Evolutionary conservation across 2,888 invertebrate genomes (phyloP).

Genomic region (Palloptera scutellata): DNA sequence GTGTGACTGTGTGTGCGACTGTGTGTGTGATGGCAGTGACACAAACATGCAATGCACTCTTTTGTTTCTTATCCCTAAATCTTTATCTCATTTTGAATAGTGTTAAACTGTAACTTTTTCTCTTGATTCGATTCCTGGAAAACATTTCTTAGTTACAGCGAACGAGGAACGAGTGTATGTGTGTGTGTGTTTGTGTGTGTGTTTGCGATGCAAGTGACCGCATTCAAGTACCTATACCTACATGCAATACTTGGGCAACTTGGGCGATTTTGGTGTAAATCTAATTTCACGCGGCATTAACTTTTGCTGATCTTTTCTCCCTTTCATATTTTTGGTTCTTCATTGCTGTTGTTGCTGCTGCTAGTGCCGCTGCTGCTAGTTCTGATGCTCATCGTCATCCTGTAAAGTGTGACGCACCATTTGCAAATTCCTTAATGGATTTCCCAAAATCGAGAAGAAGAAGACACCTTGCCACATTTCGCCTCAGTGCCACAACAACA

Average conservation of each 20-base stretch:
- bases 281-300: slow-evolving; percentile 65
- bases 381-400: slow-evolving; percentile 34
- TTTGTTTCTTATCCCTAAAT: slow-evolving; percentile 15
- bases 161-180: not conserved
- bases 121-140: slow-evolving; percentile 48
- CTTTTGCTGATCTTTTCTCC: slow-evolving; percentile 43
- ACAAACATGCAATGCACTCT: slow-evolving; percentile 28
- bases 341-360: slow-evolving; percentile 8
- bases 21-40: slow-evolving; percentile 30
- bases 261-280: slow-evolving; percentile 51
- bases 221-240: too few species aligned
- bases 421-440: slow-evolving; percentile 44
- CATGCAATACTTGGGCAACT: slow-evolving; percentile 27
- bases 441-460: slow-evolving; percentile 27
- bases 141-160: slow-evolving; percentile 35
- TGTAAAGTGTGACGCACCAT: slow-evolving; percentile 44
- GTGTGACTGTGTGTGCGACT: slow-evolving; percentile 12
- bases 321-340: slow-evolving; percentile 9
- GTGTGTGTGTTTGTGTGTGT: slow-evolving; percentile 1
- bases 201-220: not conserved
- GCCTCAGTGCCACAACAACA: not conserved
- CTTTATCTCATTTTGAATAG: slow-evolving; percentile 35
- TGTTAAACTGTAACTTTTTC: slow-evolving; percentile 55
- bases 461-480: not conserved
- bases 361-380: slow-evolving; percentile 14